phyloP scores from a whole-genome alignment of 2,113 vertebrate species.

The human (Homo sapiens) region DNA sequence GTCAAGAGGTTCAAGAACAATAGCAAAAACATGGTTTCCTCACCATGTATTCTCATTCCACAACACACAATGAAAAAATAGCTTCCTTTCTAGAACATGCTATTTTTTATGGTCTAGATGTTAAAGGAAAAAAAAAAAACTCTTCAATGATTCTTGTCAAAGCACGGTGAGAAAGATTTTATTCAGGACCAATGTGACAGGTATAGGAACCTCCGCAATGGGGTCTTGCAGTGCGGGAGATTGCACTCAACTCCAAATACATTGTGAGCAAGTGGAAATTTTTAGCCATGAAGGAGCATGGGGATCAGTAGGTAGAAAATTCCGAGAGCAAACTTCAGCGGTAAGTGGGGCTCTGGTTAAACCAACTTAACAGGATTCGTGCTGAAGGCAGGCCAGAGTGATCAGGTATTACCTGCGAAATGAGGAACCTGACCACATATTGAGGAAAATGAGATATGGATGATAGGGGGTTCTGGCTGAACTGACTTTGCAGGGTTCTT shows the following conservation, averaged over 20 bases:
- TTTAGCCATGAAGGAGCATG: background rate
- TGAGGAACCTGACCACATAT: background rate
- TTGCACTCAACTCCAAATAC: background rate
- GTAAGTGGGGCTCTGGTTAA: background rate
- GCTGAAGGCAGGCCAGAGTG: background rate
- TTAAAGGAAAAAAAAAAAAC: background rate
- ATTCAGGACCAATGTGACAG: background rate
- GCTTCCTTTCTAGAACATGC: background rate
- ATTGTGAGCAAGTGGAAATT: background rate
- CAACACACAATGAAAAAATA: background rate
- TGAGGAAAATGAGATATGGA: background rate
- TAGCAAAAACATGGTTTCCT: background rate
- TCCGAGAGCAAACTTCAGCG: background rate
- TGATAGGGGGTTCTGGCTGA: background rate
- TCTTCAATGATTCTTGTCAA: background rate
- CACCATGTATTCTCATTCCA: background rate
- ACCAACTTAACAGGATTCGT: background rate
- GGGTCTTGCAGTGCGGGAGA: background rate
- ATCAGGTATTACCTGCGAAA: background rate
- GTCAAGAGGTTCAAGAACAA: background rate
- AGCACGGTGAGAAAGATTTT: background rate
- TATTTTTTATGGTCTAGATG: background rate
- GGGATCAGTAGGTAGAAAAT: background rate
- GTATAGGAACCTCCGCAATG: background rate
- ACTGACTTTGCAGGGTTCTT: background rate